Percentiles rank a stretch among this genome's conserved stretches.
Conservation (phyloP, 2,888 invertebrate species). For the Caenorhabditis sp. region DNA sequence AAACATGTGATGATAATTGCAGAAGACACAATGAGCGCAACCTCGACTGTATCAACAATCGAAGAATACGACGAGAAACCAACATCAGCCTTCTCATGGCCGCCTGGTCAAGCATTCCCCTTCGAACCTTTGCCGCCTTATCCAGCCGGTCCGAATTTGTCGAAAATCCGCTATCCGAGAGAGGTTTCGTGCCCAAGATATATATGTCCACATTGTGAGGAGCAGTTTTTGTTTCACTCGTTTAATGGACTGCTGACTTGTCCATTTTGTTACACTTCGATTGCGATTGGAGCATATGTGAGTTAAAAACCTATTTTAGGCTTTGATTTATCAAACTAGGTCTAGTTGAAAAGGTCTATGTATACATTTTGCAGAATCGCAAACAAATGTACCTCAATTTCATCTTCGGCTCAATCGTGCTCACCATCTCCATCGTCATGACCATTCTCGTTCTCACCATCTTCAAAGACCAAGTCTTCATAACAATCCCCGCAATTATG, state of each 20-base stretch:
- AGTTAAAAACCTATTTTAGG: no score
- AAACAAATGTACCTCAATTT: slow-evolving; percentile 40
- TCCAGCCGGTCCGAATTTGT: slow-evolving; percentile 53
- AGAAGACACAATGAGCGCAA: slow-evolving; percentile 25
- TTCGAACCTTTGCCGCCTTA: slow-evolving; percentile 51
- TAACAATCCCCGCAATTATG: slow-evolving; percentile 41
- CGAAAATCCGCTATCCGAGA: slow-evolving; percentile 49
- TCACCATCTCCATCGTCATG: slow-evolving; percentile 29
- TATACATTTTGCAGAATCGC: slow-evolving; percentile 24
- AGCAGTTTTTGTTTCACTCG: slow-evolving; percentile 51
- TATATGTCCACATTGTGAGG: slow-evolving; percentile 49
- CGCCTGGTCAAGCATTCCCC: slow-evolving; percentile 46
- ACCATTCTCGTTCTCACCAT: slow-evolving; percentile 29
- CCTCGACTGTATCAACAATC: slow-evolving; percentile 7
- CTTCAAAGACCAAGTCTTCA: slow-evolving; percentile 37
- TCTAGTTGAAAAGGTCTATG: background rate
- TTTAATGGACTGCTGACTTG: slow-evolving; percentile 48
- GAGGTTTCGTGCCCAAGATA: slow-evolving; percentile 50
- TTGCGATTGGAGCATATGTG: slow-evolving; percentile 53
- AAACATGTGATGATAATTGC: background rate
- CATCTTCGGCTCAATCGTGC: slow-evolving; percentile 30
- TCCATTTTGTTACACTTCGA: slow-evolving; percentile 50
- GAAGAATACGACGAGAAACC: slow-evolving; percentile 41
- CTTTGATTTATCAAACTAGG: background rate
- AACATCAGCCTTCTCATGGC: slow-evolving; percentile 45